Percentiles rank a stretch among this genome's conserved stretches.
Conservation (phyloP, 92 coral and sea anemone genomes). For the Anthopleura xanthogrammica region DNA sequence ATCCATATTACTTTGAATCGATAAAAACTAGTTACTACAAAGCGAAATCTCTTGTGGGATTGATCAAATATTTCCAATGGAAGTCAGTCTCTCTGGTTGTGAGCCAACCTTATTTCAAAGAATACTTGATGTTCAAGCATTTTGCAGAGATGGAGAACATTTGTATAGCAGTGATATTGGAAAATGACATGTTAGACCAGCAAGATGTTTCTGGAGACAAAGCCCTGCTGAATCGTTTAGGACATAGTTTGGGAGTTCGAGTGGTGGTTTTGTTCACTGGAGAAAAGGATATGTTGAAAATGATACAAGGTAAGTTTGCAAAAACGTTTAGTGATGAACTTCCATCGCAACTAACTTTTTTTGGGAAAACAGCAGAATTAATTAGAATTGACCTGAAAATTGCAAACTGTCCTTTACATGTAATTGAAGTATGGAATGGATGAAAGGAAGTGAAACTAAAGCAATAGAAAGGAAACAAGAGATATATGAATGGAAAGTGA, state of each 20-base stretch:
- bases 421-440: too few species aligned
- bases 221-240: neutral
- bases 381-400: too few species aligned
- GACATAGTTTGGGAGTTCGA: conserved; percentile 6
- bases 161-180: conserved; percentile 51
- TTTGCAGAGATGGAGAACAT: conserved; percentile 49
- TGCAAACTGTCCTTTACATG: too few species aligned
- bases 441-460: too few species aligned
- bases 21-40: conserved; percentile 57
- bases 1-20: conserved; percentile 40
- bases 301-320: conserved; percentile 20
- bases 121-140: conserved; percentile 39
- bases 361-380: too few species aligned
- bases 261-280: conserved; percentile 16
- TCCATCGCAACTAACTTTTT: too few species aligned
- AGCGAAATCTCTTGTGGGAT: conserved; percentile 66
- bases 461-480: too few species aligned
- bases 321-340: neutral
- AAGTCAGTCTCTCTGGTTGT: conserved; percentile 62
- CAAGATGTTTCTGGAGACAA: neutral
- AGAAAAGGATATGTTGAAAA: conserved; percentile 1
- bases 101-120: conserved; percentile 26
- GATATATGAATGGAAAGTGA: too few species aligned
- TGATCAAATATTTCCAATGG: conserved; percentile 60
- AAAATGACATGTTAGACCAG: neutral